Base-by-base conservation (phyloP, 1,140 invertebrate genomes). In the Delia radicum region DNA sequence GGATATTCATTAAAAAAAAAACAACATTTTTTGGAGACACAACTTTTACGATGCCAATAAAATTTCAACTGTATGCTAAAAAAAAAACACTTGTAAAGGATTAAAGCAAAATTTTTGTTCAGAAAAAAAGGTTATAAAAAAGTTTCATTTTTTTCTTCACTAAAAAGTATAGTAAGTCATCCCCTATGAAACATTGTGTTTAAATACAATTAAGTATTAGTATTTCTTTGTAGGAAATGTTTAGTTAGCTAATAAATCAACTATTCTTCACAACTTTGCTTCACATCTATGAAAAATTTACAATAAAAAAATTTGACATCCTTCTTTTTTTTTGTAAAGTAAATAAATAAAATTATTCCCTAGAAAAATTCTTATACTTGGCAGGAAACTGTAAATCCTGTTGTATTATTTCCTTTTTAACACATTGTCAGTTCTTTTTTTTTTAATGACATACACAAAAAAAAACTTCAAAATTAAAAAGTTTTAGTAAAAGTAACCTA, bases 241-340 rank as follows among this genome's bases (percentile, higher is more conserved):
- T 67, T 29, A 29, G 63, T 67, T 67, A 31, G 63, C 63, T 67
- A 67, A 67, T 67, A 67, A 67, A 67, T 67, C 63, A 67, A 67
- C 28, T 67, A 18, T 67, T 31, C 28, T 67, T 42, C n/a, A 18
- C n/a, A n/a, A n/a, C 4, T 31, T 67, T 31, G 13, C 27, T 3
- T 29, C 2, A 67, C 12, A 67, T 31, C 28, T 67, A 8, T 67
- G 15, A 29, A 67, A 10, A n/a, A n/a, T 6, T 5, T 2, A 67
- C 3, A 67, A 67, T 29, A 29, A 67, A 67, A 28, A 67, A 67
- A 18, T n/a, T n/a, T 28, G 63, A 67, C 28, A 29, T 67, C 27
- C 15, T 28, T 67, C 15, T 67, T 29, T 18, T 29, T 29, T 31
- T 31, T 21, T 29, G 27, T 29, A 29, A n/a, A 21, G 28, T 4